Conservation (phyloP, 2,797 vertebrate species). For the Crenichthys baileyi region DNA sequence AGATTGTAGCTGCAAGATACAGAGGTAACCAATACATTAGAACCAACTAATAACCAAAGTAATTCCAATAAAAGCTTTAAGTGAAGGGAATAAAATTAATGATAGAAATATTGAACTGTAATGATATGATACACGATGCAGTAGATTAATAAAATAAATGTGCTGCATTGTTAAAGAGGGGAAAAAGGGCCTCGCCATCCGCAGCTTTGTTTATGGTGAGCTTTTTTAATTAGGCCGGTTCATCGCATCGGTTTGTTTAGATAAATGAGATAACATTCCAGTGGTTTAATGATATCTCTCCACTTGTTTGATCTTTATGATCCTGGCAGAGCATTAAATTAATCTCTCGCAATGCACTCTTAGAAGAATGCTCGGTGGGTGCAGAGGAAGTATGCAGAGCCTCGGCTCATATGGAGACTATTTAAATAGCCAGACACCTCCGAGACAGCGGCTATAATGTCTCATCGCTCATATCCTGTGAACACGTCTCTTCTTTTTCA, state of each 20-base stretch:
- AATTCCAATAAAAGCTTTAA: slow-evolving; percentile 99
- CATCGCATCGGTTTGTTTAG: slow-evolving; percentile 98
- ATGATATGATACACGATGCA: slow-evolving; percentile 99
- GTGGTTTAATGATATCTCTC: slow-evolving; percentile 95
- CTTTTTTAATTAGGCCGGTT: slow-evolving; percentile 97
- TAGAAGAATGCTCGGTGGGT: slow-evolving; percentile 51
- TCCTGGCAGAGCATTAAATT: slow-evolving; percentile 93
- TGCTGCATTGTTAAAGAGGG: slow-evolving; percentile 88
- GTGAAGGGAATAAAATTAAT: slow-evolving; percentile 99
- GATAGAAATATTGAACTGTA: slow-evolving; percentile 99
- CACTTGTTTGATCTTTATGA: slow-evolving; percentile 98
- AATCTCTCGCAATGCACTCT: slow-evolving; percentile 88
- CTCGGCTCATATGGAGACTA: slow-evolving; percentile 64
- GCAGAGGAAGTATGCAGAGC: slow-evolving; percentile 56
- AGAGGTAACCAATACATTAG: slow-evolving; percentile 99
- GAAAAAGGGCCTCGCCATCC: slow-evolving; percentile 78
- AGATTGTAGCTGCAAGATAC: slow-evolving; percentile 97
- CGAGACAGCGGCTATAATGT: slow-evolving; percentile 65
- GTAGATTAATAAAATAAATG: slow-evolving; percentile 99
- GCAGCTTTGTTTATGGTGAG: slow-evolving; percentile 92
- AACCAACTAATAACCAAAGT: slow-evolving; percentile 99
- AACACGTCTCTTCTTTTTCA: slow-evolving; percentile 67
- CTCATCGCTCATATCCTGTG: slow-evolving; percentile 66
- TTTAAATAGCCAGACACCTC: slow-evolving; percentile 71
- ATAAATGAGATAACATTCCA: slow-evolving; percentile 95